Evolutionary conservation across 53 echinoderm and acorn worm genomes (phyloP), one percentile per base, ranked within the genome.

Genomic region (Mesocentrotus franciscanus): DNA sequence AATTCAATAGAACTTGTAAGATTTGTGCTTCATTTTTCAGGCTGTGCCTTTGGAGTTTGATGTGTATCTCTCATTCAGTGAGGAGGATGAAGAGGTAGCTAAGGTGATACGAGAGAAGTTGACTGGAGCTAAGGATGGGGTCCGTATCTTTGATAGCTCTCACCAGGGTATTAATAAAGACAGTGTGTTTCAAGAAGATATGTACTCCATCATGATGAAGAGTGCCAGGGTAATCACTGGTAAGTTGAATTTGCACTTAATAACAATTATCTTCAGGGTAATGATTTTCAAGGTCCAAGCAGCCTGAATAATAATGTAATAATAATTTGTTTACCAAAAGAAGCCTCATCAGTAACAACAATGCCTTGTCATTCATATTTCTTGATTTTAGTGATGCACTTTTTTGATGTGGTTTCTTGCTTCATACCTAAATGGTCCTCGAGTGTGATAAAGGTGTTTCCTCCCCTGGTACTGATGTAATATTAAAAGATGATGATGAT

Each of bases 161-260:
- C 94, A 95, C 1, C 98, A 98, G 89, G 91, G 92, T 62, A 95
- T 98, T 75, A 90, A 96, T 49, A 62, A 42, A 4, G 96, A 96
- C n/a, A 85, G 95, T 12, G 97, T 97, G 9, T 98, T 97, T 96
- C 98, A 98, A 79, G 95, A 96, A 75, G 97, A 97, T 92, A 98
- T 98, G 96, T 98, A 98, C 90, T 62, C 97, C 8, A 96, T 97
- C 26, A 98, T 98, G 98, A 96, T 97, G 96, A 95, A 96, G 61
- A 97, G 96, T 92, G 96, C 96, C 4, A 98, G 95, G 95, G 97
- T 97, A 56, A 90, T 97, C 2, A 97, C 97, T 91, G 96, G 97
- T 98, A 26, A 95, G 92, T 17, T 91, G 0, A 62, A 56, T 85
- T 18, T 61, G 13, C 27, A 34, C 8, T 57, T 60, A 68, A 91